A percentile compares a stretch with the other conserved stretches of the same genome.
Evolutionary conservation across 2,797 vertebrate genomes (phyloP).

Genomic region (Xenops minutus): DNA sequence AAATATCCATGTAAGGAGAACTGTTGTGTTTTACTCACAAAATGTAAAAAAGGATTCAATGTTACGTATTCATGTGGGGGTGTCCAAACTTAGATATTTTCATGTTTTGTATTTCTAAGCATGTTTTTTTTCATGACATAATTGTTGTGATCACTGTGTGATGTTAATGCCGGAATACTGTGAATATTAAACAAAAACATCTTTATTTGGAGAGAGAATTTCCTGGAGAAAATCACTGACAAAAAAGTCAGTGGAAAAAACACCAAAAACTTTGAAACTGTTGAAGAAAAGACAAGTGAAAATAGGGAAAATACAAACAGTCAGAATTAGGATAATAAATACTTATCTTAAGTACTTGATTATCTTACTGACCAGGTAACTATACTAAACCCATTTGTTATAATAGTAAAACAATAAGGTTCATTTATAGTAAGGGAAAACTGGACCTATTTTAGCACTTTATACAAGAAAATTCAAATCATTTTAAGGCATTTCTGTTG

Average conservation of each 20-base stretch:
- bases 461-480: background rate
- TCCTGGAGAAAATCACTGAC: background rate
- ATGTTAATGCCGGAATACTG: background rate
- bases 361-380: background rate
- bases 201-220: background rate
- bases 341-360: background rate
- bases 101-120: background rate
- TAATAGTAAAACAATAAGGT: background rate
- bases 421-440: background rate
- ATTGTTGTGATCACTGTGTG: background rate
- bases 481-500: background rate
- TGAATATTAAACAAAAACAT: background rate
- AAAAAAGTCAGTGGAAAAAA: background rate
- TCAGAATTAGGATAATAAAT: background rate
- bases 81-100: background rate
- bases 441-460: fast-evolving
- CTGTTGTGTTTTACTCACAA: background rate
- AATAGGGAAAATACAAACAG: background rate
- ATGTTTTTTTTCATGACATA: background rate
- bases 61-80: fast-evolving
- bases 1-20: background rate
- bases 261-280: background rate
- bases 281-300: background rate
- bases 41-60: background rate
- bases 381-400: background rate